Evolutionary conservation across 2,888 invertebrate species (phyloP), one percentile per base, ranked within the genome.

Genomic region (Nomada ruficornis): DNA sequence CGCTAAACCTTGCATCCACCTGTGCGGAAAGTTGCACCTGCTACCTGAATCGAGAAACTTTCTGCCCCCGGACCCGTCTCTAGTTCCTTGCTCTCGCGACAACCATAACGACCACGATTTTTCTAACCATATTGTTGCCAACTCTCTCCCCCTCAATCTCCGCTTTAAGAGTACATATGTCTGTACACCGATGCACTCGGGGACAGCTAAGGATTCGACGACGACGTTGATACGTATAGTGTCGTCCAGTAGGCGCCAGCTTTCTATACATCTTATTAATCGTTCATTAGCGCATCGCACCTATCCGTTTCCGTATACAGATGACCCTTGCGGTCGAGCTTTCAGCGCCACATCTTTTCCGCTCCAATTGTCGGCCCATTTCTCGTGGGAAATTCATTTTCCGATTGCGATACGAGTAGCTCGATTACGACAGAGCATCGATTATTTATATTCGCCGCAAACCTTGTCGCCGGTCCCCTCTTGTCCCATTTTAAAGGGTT

Each of bases 1-100:
- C 68, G 76, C 62, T 65, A 62, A 63, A 59, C 73, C 74, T 65
- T 81, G 82, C 84, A 83, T 83, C 87, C 86, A 89, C 83, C 86
- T 89, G 83, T 86, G 82, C 71, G 63, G 72, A 72, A 77, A 70
- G 20, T 86, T 52, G 82, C 88, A 89, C 85, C 88, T 89, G 88
- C 83, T 85, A 84, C 80, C 81, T 83, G 80, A 75, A 52, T 72
- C 75, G 57, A 44, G 67, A 67, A 74, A 67, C 50, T 78, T 78
- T 70, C 69, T 59, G 42, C 57, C 47, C 44, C 36, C 55, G 18
- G 54, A 67, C 75, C 65, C 42, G 36, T 50, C 23, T 4, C 26
- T 26, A 23, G 23, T 57, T 57, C 57, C 20, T 20, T 23, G n/a
- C 57, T 13, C 13, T 57, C 23, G 23, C 13, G 23, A 20, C 57